Evolutionary conservation across 64 coral and sea anemone species (phyloP), one percentile per base, ranked within the genome.

Genomic region (Trachythela sp.): DNA sequence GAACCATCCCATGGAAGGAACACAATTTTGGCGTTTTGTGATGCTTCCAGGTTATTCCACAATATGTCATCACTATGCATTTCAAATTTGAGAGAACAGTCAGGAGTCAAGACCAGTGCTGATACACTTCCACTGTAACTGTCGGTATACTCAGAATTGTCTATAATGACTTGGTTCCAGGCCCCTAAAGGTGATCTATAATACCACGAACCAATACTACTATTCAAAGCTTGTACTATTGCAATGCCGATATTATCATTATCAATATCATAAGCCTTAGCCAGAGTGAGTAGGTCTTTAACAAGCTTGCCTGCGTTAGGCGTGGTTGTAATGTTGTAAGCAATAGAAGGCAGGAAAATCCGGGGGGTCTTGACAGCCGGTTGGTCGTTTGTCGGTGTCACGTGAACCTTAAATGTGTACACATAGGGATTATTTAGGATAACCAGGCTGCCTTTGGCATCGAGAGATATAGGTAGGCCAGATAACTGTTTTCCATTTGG

Each of bases 1-100:
- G 85, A 64, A 36, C 59, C 85, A 14, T 95, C 94, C 94, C 94
- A 95, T 24, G 86, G 50, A 8, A 17, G 18, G 51, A 95, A 84
- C 5, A 85, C 9, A 36, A 95, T 50, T 4, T 27, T 67, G 1
- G 92, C 94, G n/a, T 60, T 39, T 59, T 36, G 10, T 33, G 27
- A 35, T 6, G 54, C 94, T 18, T 93, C 92, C 2, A 75, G 27
- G 51, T 86, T 89, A 5, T 45, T 91, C 75, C 75, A 80, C 37
- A 80, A 34, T 15, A 39, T 80, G 17, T 80, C 37, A 80, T 80
- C 30, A 34, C 37, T 10, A 29, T 80, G 75, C 75, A 36, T 30
- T 39, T 80, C 27, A 80, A 80, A 80, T 14, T 39, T 35, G 7
- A 80, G 8, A 37, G 1, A 37, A 30, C 15, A 80, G 30, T 9